A percentile compares a stretch with the other conserved stretches of the same genome.
These are phyloP conservation scores for Drosophila peninsularis DNA, from an alignment of 2,888 invertebrate genomes.

Conservation along the genomic window DNA sequence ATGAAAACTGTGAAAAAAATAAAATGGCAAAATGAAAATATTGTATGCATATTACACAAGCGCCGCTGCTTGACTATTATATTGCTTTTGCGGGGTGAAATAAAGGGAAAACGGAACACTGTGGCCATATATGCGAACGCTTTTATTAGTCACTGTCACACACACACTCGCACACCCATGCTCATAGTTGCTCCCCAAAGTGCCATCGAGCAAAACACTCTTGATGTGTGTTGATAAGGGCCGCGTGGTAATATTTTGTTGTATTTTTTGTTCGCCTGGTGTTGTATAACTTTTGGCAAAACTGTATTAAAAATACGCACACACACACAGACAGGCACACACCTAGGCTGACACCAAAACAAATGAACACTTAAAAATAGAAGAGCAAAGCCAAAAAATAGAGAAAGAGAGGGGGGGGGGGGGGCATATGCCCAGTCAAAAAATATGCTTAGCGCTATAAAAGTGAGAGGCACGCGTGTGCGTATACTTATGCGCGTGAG, in stretches of 20 bases:
- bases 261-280: slow-evolving; percentile 18
- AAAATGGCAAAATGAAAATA: slow-evolving; percentile 68
- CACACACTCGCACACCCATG: slow-evolving; percentile 24
- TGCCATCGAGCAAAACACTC: slow-evolving; percentile 74
- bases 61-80: slow-evolving; percentile 71
- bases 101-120: slow-evolving; percentile 16
- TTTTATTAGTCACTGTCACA: slow-evolving; percentile 75
- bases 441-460: slow-evolving; percentile 65
- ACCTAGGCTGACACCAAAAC: slow-evolving; percentile 34
- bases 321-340: slow-evolving; percentile 8
- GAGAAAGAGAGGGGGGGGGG: not conserved
- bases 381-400: not conserved
- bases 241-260: slow-evolving; percentile 62
- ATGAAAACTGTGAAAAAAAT: slow-evolving; percentile 74
- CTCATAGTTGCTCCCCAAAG: slow-evolving; percentile 74
- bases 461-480: slow-evolving; percentile 36
- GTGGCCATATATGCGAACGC: slow-evolving; percentile 45
- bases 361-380: slow-evolving; percentile 13
- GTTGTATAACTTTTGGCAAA: slow-evolving; percentile 40
- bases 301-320: slow-evolving; percentile 68
- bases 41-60: slow-evolving; percentile 73
- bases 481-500: slow-evolving; percentile 13
- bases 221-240: slow-evolving; percentile 68
- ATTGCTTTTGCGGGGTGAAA: slow-evolving; percentile 62
- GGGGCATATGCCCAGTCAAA: slow-evolving; percentile 36